These are phyloP conservation scores for Agelas oroides DNA, from an alignment of 37 sponge, comb jelly and placozoan genomes.

Conservation along the genomic window DNA sequence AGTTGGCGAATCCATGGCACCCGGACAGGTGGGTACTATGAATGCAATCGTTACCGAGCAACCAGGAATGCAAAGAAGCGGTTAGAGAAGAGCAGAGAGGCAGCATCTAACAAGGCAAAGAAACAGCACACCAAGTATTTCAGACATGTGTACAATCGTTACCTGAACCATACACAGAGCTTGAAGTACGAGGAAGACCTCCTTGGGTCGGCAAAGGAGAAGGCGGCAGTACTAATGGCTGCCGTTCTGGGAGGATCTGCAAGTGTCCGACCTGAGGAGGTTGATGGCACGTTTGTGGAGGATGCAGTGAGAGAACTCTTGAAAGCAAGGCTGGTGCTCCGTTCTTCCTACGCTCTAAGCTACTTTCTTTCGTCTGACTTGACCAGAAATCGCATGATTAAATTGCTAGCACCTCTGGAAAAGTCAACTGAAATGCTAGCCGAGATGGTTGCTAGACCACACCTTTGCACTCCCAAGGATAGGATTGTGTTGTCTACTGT, in stretches of 20 bases:
- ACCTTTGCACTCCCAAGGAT: slow-evolving; percentile 45
- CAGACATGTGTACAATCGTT: slow-evolving; percentile 32
- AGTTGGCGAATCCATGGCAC: slow-evolving; percentile 32
- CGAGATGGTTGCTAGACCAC: slow-evolving; percentile 26
- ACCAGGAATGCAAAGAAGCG: neutral
- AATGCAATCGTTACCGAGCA: slow-evolving; percentile 21
- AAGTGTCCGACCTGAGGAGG: neutral
- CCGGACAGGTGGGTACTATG: slow-evolving; percentile 38
- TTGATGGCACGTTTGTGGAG: slow-evolving; percentile 24
- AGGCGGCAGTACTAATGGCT: neutral
- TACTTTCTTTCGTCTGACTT: slow-evolving; percentile 2
- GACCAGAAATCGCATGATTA: slow-evolving; percentile 11
- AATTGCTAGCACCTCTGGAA: slow-evolving; percentile 31
- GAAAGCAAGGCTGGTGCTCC: slow-evolving; percentile 14
- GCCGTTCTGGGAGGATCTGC: neutral
- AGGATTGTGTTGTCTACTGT: slow-evolving; percentile 22
- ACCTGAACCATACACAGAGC: slow-evolving; percentile 16
- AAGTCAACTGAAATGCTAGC: slow-evolving; percentile 19
- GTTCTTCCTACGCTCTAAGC: slow-evolving; percentile 32
- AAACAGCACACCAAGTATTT: slow-evolving; percentile 14
- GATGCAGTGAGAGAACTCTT: slow-evolving; percentile 39
- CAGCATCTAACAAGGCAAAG: neutral
- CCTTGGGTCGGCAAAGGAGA: slow-evolving; percentile 11
- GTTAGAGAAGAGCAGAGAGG: slow-evolving; percentile 1
- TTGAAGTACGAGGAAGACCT: slow-evolving; percentile 3